phyloP scores from a whole-genome alignment of 2,113 vertebrate genomes.

The Caracal caracal region DNA sequence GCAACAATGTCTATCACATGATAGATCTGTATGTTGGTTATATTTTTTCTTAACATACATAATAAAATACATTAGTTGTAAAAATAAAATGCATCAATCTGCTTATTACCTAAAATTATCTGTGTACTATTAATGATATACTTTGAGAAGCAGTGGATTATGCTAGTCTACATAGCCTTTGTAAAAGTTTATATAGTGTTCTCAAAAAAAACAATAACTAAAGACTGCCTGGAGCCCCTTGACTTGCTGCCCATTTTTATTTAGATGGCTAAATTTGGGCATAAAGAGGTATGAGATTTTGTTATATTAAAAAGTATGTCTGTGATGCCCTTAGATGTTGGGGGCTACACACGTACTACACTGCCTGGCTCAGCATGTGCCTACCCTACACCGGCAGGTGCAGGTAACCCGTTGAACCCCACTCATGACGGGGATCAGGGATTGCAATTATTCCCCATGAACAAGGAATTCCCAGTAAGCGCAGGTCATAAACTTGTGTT shows the following conservation, averaged over 20 bases:
- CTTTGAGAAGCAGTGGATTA: background rate
- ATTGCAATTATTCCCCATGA: background rate
- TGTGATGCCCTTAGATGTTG: background rate
- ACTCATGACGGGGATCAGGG: background rate
- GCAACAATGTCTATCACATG: background rate
- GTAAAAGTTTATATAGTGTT: background rate
- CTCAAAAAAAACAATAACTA: background rate
- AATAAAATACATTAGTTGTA: background rate
- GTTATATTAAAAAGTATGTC: background rate
- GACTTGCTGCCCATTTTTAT: background rate
- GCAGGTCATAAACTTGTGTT: background rate
- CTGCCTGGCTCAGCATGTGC: background rate
- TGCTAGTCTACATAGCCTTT: background rate
- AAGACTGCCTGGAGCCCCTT: background rate
- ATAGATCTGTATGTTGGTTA: background rate
- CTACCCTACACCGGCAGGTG: background rate
- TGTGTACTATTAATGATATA: background rate
- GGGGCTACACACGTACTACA: background rate
- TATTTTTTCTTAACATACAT: background rate
- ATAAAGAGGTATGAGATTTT: background rate
- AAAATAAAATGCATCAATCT: background rate
- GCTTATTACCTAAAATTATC: background rate
- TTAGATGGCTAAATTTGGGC: background rate
- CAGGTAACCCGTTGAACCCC: background rate
- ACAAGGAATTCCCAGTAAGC: background rate